phyloP scores from a whole-genome alignment of 2,797 vertebrate genomes.

The Channallabes apus region DNA sequence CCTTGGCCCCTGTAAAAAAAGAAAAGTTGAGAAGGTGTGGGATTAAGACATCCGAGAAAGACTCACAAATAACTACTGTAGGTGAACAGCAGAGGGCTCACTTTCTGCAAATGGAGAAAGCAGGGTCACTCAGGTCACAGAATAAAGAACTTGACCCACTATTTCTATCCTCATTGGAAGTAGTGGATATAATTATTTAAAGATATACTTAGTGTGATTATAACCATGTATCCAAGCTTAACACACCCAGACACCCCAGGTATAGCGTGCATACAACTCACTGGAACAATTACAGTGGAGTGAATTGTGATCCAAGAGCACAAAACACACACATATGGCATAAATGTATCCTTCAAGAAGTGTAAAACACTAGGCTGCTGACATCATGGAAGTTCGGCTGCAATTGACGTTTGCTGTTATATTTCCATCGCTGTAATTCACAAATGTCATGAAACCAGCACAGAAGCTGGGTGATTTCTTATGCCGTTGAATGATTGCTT shows the following conservation, averaged over 20 bases:
- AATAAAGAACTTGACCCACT: constrained; percentile 26
- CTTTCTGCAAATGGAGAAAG: constrained; percentile 38
- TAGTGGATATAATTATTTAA: constrained; percentile 32
- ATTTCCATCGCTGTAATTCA: constrained; percentile 51
- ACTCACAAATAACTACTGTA: background rate
- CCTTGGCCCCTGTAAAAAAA: constrained; percentile 64
- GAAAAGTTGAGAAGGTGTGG: constrained; percentile 27
- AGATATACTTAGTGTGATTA: constrained; percentile 25
- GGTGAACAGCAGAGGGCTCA: constrained; percentile 54
- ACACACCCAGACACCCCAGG: constrained; percentile 26
- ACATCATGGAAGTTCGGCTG: constrained; percentile 48
- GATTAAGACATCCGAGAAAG: background rate
- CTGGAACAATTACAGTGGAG: constrained; percentile 11
- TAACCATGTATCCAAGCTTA: constrained; percentile 21
- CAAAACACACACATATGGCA: constrained; percentile 36
- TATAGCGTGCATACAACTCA: constrained; percentile 4
- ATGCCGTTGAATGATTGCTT: constrained; percentile 40
- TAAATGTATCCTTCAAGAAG: constrained; percentile 34
- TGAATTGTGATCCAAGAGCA: constrained; percentile 30
- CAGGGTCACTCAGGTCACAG: constrained; percentile 30
- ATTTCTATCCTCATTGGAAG: constrained; percentile 19
- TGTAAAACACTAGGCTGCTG: constrained; percentile 47
- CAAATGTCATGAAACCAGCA: constrained; percentile 37
- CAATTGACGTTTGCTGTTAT: constrained; percentile 34
- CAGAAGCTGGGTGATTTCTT: constrained; percentile 44